Evolutionary conservation across 2,888 invertebrate species (phyloP), one percentile per base, ranked within the genome.

Genomic region (Endomychus coccineus): DNA sequence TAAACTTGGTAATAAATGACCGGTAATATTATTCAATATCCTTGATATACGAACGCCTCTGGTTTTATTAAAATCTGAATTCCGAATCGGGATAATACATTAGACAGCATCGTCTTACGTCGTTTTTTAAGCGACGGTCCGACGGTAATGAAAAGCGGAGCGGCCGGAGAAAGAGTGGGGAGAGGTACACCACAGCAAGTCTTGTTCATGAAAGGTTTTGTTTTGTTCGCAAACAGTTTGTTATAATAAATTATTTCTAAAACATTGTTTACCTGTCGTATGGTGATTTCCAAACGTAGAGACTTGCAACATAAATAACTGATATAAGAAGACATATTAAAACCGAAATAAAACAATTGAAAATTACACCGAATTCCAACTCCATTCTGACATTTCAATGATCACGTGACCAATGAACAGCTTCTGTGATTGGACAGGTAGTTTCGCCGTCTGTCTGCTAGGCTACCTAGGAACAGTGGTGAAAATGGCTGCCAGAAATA

Each of bases 211-310:
- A n/a, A n/a, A n/a, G n/a, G n/a, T n/a, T n/a, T n/a, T n/a, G n/a
- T n/a, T n/a, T n/a, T n/a, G n/a, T n/a, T n/a, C n/a, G n/a, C n/a
- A n/a, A n/a, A n/a, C n/a, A n/a, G n/a, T n/a, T n/a, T n/a, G n/a
- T n/a, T n/a, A n/a, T n/a, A n/a, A n/a, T n/a, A n/a, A n/a, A n/a
- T n/a, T n/a, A n/a, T n/a, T n/a, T n/a, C n/a, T 10, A 2, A 35
- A 16, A 36, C 23, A 16, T 32, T 22, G 38, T 42, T 52, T 74
- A 83, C 84, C 84, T 84, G 71, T 74, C 74, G 53, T 80, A 73
- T 54, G 78, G 77, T 39, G 79, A 76, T 54, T 77, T 80, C 89
- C 91, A 91, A 34, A 92, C 75, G 64, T 92, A 89, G 40, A 92
- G 74, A 67, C 91, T 91, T 39, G 80, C 82, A 46, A 92, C 87